A percentile compares a stretch with the other conserved stretches of the same genome.
phyloP scores from a whole-genome alignment of 2,888 invertebrate species.

The Rhyacophila evoluta region DNA sequence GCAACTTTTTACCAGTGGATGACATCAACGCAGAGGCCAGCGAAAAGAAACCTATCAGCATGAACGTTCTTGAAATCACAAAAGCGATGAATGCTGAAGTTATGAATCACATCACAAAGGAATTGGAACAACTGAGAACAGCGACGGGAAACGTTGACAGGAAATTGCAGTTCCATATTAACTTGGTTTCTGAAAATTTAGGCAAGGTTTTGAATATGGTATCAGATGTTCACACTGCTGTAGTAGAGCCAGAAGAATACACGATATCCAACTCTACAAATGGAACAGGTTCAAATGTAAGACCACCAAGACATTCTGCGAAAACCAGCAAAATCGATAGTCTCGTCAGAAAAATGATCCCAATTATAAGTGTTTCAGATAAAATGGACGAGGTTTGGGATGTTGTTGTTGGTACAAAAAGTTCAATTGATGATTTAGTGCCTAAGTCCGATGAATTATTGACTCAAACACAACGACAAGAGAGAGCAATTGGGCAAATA shows the following conservation, averaged over 20 bases:
- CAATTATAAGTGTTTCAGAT: conserved; percentile 87
- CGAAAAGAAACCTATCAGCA: conserved; percentile 86
- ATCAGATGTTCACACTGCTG: conserved; percentile 84
- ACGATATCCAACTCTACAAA: conserved; percentile 69
- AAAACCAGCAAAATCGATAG: conserved; percentile 83
- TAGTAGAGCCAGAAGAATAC: conserved; percentile 79
- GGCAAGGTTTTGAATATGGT: conserved; percentile 83
- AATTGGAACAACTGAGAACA: conserved; percentile 81
- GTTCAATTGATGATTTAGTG: conserved; percentile 85
- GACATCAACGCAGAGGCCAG: conserved; percentile 90
- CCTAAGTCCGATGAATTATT: conserved; percentile 89
- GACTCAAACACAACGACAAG: conserved; percentile 88
- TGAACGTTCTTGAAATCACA: conserved; percentile 85
- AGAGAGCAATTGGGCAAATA: conserved; percentile 86
- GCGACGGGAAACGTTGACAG: conserved; percentile 84
- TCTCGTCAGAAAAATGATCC: conserved; percentile 84
- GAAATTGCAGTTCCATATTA: conserved; percentile 87
- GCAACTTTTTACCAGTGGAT: conserved; percentile 82
- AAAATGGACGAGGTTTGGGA: conserved; percentile 95
- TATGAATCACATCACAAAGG: conserved; percentile 83
- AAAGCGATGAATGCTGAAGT: conserved; percentile 87
- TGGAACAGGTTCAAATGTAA: conserved; percentile 71
- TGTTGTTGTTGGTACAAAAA: conserved; percentile 89
- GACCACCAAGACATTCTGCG: conserved; percentile 66
- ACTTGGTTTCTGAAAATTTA: conserved; percentile 84